Conservation (phyloP, 2,113 vertebrate genomes). For the Orcinus orca region DNA sequence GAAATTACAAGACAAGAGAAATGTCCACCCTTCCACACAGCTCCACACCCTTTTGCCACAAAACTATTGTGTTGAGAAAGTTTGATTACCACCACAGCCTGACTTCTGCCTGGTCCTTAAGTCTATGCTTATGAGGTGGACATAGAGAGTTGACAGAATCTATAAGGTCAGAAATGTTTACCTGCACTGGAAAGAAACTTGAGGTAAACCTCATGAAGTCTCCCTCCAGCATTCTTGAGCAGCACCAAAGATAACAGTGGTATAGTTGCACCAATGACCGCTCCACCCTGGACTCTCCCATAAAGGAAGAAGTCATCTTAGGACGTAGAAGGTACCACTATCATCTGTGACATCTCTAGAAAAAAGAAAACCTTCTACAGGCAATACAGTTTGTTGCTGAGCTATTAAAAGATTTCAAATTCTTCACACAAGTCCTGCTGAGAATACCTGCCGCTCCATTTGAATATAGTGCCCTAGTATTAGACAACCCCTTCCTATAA, state of each 20-base stretch:
- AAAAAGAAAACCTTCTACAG: not conserved
- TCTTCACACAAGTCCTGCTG: not conserved
- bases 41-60: not conserved
- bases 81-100: not conserved
- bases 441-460: not conserved
- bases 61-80: not conserved
- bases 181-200: not conserved
- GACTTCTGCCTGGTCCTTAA: not conserved
- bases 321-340: not conserved
- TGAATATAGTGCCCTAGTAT: not conserved
- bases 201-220: not conserved
- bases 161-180: not conserved
- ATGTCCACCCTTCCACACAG: not conserved
- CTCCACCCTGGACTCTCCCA: not conserved
- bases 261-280: accelerated
- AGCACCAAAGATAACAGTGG: not conserved
- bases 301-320: not conserved
- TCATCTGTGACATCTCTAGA: not conserved
- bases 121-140: not conserved
- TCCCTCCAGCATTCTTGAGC: not conserved
- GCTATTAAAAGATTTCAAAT: not conserved
- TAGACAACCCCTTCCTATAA: not conserved
- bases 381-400: not conserved
- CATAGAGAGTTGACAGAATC: not conserved
- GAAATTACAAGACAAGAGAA: not conserved